These are phyloP conservation scores for Danionella dracula DNA, from an alignment of 2,797 vertebrate species.

Conservation along the genomic window DNA sequence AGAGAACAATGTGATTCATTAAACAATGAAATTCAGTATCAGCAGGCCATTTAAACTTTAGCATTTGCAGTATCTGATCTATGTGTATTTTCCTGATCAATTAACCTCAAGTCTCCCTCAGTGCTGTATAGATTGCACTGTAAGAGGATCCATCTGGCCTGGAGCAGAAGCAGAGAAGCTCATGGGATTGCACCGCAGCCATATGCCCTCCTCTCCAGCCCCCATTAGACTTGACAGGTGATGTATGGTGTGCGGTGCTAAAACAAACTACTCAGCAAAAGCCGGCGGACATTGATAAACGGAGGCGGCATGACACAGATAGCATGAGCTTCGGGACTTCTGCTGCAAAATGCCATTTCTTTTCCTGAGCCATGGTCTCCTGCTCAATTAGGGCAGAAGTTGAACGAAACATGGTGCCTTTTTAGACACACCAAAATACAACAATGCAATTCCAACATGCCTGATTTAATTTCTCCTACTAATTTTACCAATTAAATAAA, in stretches of 20 bases:
- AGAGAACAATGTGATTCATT: background rate
- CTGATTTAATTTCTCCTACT: background rate
- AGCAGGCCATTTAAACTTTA: conserved; percentile 8
- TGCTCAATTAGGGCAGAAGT: conserved; percentile 64
- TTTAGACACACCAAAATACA: conserved; percentile 34
- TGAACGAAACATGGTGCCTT: conserved; percentile 43
- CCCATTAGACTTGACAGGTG: conserved; percentile 70
- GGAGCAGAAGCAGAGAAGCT: conserved; percentile 52
- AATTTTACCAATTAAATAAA: too few species aligned
- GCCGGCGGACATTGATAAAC: conserved; percentile 64
- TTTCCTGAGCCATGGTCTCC: conserved; percentile 55
- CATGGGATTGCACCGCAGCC: conserved; percentile 52
- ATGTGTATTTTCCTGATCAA: background rate
- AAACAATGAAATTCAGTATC: background rate
- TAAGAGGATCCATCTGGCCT: conserved; percentile 51
- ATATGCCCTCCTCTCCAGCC: conserved; percentile 51
- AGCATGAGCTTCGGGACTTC: conserved; percentile 58
- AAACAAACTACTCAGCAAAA: conserved; percentile 74
- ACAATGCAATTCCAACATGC: background rate
- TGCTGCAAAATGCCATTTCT: conserved; percentile 64
- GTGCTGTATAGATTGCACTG: conserved; percentile 36
- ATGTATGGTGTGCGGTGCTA: conserved; percentile 65
- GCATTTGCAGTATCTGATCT: background rate
- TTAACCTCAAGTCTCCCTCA: conserved; percentile 31
- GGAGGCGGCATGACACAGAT: conserved; percentile 47